Conservation (phyloP, 1,140 invertebrate species). For the Conopomorpha cramerella region DNA sequence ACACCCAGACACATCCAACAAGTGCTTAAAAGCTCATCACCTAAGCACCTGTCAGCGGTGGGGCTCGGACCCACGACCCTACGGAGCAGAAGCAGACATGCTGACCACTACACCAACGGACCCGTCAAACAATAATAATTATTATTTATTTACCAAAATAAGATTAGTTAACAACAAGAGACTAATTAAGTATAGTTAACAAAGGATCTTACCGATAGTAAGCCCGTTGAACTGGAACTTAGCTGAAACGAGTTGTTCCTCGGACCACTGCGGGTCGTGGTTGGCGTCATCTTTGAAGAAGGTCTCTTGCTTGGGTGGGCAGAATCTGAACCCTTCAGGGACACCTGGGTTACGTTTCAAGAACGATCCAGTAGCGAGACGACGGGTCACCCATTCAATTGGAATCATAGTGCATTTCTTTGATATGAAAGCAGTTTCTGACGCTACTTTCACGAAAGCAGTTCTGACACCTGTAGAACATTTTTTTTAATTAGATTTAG, state of each 20-base stretch:
- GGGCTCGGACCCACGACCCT: no score
- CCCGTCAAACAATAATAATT: no score
- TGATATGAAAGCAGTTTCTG: conserved; percentile 81
- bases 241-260: conserved; percentile 87
- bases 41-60: no score
- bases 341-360: conserved; percentile 89
- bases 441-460: conserved; percentile 77
- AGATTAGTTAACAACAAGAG: no score
- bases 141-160: no score
- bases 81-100: no score
- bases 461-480: conserved; percentile 77
- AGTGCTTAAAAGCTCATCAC: no score
- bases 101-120: no score
- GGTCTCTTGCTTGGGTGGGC: conserved; percentile 86
- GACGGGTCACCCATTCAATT: conserved; percentile 95
- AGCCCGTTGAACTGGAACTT: conserved; percentile 79
- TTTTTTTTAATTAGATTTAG: conserved; percentile 2
- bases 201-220: conserved; percentile 72
- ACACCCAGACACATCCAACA: no score
- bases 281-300: conserved; percentile 98
- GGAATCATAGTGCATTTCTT: conserved; percentile 95
- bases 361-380: conserved; percentile 95
- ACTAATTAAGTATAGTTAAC: no score
- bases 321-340: conserved; percentile 88
- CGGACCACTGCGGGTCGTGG: conserved; percentile 97